A percentile compares a stretch with the other conserved stretches of the same genome.
Evolutionary conservation across 1,140 invertebrate species (phyloP).

Genomic region (Adelges cooleyi): DNA sequence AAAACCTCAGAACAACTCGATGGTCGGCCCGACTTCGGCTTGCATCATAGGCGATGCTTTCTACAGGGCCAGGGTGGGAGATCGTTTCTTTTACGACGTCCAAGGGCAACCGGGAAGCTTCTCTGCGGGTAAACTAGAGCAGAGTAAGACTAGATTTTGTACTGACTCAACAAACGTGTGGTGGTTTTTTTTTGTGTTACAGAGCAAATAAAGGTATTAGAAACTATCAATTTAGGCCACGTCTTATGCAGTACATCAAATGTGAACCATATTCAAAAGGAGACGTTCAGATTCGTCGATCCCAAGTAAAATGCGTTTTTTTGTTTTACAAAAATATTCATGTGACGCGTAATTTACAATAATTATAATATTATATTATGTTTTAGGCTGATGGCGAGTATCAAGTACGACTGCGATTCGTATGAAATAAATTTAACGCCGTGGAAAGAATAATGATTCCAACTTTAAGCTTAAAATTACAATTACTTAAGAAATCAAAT

Average conservation of each 20-base stretch:
- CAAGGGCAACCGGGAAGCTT: slow-evolving; percentile 52
- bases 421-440: too few species aligned
- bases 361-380: too few species aligned
- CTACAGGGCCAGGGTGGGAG: slow-evolving; percentile 63
- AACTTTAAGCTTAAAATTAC: too few species aligned
- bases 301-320: too few species aligned
- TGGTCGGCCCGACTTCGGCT: slow-evolving; percentile 79
- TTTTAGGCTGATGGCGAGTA: too few species aligned
- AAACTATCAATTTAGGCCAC: slow-evolving; percentile 1
- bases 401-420: too few species aligned
- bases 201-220: background rate
- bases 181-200: background rate
- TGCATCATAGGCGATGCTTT: slow-evolving; percentile 85
- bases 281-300: too few species aligned
- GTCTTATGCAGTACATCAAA: background rate
- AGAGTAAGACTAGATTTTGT: background rate
- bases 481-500: too few species aligned
- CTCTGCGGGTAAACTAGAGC: slow-evolving; percentile 47
- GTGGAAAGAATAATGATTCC: too few species aligned
- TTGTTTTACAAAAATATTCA: too few species aligned
- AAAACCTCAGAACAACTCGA: slow-evolving; percentile 57
- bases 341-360: too few species aligned
- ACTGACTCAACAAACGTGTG: background rate
- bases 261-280: too few species aligned
- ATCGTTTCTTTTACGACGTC: slow-evolving; percentile 72